Evolutionary conservation across 2,113 vertebrate species (phyloP), one percentile per base, ranked within the genome.

Genomic region (Rhinogobius similis): DNA sequence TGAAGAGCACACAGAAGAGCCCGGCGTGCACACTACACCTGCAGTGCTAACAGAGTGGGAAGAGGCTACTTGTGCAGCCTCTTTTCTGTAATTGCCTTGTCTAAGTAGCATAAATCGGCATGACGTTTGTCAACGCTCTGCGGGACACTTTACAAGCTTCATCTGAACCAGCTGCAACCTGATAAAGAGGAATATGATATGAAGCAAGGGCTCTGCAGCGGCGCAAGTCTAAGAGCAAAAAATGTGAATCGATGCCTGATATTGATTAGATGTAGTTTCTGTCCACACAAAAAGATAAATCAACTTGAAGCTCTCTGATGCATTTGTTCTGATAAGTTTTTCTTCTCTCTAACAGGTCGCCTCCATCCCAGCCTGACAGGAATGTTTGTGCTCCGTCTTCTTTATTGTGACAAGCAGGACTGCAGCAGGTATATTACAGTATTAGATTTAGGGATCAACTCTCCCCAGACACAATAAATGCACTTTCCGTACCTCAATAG

Each of bases 271-370:
- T 10, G 29, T 36, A 38, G 58, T 38, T 61, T 61, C 58, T 61
- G 29, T 61, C 29, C 38, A 61, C 58, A 61, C 26, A 58, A 58
- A 58, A 58, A 58, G 29, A 61, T 61, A 38, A 61, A 38, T 61
- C 20, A 21, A n/a, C 29, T 61, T 61, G 58, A 61, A 61, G 29
- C 20, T 36, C 18, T 61, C 16, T 18, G 26, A 61, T 61, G 0
- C 58, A n/a, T 36, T 29, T 58, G 55, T 27, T 58, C 29, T 36
- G 27, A 61, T 32, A 59, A 36, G 58, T 61, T 61, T 61, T 36
- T 61, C 16, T 38, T 36, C 29, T 36, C 20, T 61, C 10, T 61
- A 58, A 58, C 55, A 58, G 55, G 55, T 38, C 20, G 10, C 29
- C 29, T 61, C 27, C 29, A 61, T 36, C 58, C 2, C 29, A n/a